Base-by-base conservation (phyloP, 2,797 vertebrate species). In the Clamator glandarius region DNA sequence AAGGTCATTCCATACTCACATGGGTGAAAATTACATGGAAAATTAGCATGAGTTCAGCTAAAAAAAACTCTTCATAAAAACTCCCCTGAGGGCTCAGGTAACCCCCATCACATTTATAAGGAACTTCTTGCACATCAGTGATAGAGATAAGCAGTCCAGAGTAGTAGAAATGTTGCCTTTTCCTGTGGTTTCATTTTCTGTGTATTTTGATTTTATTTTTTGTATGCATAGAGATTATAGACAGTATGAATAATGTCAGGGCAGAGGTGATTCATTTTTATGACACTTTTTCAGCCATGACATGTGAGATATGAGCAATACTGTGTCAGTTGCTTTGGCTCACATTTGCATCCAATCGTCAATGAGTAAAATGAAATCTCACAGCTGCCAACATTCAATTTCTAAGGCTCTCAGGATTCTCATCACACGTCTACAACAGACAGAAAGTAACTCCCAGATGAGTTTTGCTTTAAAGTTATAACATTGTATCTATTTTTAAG, bases 211-310 rank as follows among this genome's bases (percentile, higher is more conserved):
- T 61, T 91, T 86, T 69, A 29, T 33, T 77, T 92, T 93, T 74
- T 59, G 10, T 42, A n/a, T 66, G 55, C n/a, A 18, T 62, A 23
- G 48, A 62, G 58, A 64, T 80, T 89, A 83, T 11, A 85, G 35
- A 52, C 84, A 70, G 57, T 28, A 63, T 29, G 61, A 93, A 89
- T 84, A 67, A 90, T 80, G 33, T 84, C 62, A 76, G 81, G 75
- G 59, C 51, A 95, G 50, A 83, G 75, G 87, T 41, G 74, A 84
- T 77, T 86, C 61, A 88, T 93, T 95, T 93, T 96, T 75, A 63
- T 93, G 83, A 92, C 61, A 63, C 35, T 51, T 88, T 48, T 74
- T 84, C 62, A 33, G 31, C 57, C 70, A 33, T 59, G 16, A 10
- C 57, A n/a, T 81, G 59, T 92, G 62, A 93, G 74, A 87, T 69